Evolutionary conservation across 1,140 invertebrate genomes (phyloP), one percentile per base, ranked within the genome.

Genomic region (Zaprionus africanus): DNA sequence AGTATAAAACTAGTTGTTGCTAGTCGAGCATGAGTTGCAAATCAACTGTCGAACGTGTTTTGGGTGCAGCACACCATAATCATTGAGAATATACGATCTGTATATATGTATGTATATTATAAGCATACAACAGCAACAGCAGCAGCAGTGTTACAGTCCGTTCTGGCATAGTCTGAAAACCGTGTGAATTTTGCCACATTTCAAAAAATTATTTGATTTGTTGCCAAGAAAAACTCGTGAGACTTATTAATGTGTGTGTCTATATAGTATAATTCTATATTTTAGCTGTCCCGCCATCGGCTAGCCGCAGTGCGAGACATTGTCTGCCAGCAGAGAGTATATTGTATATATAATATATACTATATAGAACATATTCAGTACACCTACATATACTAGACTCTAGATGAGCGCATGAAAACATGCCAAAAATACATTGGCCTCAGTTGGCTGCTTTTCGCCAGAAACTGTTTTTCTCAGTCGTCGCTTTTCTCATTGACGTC

Each of bases 221-320:
- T 53, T 69, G 76, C 71, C 71, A 78, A 78, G 51, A 74, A 46
- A 9, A 46, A 63, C 9, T 19, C 17, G 43, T 31, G 36, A 60
- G 13, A n/a, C 7, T 31, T 56, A 31, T 56, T 36, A 17, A 58
- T 58, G 31, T 58, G 56, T 9, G 7, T 24, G 13, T 4, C 22
- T 57, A 71, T 59, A 34, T 31, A 80, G 19, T 64, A 69, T 60
- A 82, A 51, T 53, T 81, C 64, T 85, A 69, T 84, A 78, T 80
- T 51, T 58, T 71, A 36, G 67, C 49, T 82, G 88, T 88, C 83
- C 79, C 88, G 87, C 63, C 87, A 77, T 66, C 71, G 90, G 90
- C 90, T 91, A 91, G 90, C 88, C 90, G 65, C 49, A 77, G 15
- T 71, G 61, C 87, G 82, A 92, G 90, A 92, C 90, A 91, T 78